Conservation (phyloP, 1,140 invertebrate species). For the Drosophila ficusphila region DNA sequence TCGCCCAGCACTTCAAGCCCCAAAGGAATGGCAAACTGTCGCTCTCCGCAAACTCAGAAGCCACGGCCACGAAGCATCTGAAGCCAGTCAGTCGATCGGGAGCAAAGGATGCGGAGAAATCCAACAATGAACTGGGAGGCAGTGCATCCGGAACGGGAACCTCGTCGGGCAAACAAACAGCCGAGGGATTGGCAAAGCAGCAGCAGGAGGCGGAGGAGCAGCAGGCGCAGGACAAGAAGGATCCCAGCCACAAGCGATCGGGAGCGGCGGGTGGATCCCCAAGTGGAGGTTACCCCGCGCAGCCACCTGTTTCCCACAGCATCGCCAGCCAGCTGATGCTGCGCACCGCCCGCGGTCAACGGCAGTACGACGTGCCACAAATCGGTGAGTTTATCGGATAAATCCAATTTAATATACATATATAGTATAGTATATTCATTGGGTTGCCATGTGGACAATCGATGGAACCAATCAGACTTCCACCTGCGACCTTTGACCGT, state of each 20-base stretch:
- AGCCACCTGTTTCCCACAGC: constrained; percentile 71
- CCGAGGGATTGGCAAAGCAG: constrained; percentile 28
- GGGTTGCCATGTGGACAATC: constrained; percentile 14
- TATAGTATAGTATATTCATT: no score
- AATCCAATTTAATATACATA: not conserved
- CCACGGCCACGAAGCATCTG: constrained; percentile 65
- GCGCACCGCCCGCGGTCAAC: constrained; percentile 87
- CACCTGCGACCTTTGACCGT: constrained; percentile 23
- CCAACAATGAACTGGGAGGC: constrained; percentile 18
- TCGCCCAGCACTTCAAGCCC: constrained; percentile 73
- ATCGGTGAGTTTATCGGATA: constrained; percentile 86
- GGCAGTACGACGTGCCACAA: constrained; percentile 89
- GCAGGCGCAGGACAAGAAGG: constrained; percentile 59
- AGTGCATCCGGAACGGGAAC: not conserved
- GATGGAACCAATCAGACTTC: constrained; percentile 23
- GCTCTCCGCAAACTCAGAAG: constrained; percentile 60
- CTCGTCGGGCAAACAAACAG: not conserved
- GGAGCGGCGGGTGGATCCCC: constrained; percentile 17
- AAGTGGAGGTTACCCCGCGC: constrained; percentile 45
- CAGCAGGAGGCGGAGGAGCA: constrained; percentile 36
- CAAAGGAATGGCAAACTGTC: constrained; percentile 64
- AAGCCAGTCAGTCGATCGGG: constrained; percentile 57
- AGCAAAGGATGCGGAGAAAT: constrained; percentile 47
- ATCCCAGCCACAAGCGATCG: constrained; percentile 78
- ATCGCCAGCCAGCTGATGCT: constrained; percentile 87